These are phyloP conservation scores for Aspidiotus rigidus DNA, from an alignment of 2,888 invertebrate species.

Conservation along the genomic window DNA sequence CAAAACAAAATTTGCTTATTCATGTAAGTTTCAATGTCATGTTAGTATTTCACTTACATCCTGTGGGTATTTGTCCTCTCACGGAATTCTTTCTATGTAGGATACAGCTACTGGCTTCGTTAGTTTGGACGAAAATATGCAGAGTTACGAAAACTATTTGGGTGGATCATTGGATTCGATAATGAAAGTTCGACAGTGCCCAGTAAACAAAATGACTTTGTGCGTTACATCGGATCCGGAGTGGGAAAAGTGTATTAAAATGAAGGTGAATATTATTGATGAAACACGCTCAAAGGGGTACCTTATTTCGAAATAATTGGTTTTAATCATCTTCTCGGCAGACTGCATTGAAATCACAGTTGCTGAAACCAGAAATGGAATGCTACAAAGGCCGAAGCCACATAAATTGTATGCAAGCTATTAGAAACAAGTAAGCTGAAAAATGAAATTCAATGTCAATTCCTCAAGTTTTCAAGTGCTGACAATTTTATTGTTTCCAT, in stretches of 20 bases:
- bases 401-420: slow-evolving; percentile 73
- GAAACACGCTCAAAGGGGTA: background rate
- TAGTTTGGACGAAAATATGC: slow-evolving; percentile 59
- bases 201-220: slow-evolving; percentile 70
- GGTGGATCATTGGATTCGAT: slow-evolving; percentile 60
- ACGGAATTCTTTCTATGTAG: slow-evolving; percentile 44
- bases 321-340: slow-evolving; percentile 41
- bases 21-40: slow-evolving; percentile 53
- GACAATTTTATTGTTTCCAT: background rate
- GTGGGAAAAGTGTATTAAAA: slow-evolving; percentile 80
- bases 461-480: background rate
- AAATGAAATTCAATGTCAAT: background rate
- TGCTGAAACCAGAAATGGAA: slow-evolving; percentile 68
- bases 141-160: slow-evolving; percentile 66
- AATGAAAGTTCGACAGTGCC: slow-evolving; percentile 68
- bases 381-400: slow-evolving; percentile 77
- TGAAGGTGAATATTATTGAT: slow-evolving; percentile 54
- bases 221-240: slow-evolving; percentile 88
- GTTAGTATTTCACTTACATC: too few relatives aligned
- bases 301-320: too few relatives aligned
- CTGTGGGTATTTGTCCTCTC: too few relatives aligned
- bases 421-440: slow-evolving; percentile 45
- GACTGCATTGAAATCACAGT: slow-evolving; percentile 77
- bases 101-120: slow-evolving; percentile 62
- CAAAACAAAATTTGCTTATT: slow-evolving; percentile 64